Conservation (phyloP, 92 coral and sea anemone genomes). For the Zoanthus sansibaricus region DNA sequence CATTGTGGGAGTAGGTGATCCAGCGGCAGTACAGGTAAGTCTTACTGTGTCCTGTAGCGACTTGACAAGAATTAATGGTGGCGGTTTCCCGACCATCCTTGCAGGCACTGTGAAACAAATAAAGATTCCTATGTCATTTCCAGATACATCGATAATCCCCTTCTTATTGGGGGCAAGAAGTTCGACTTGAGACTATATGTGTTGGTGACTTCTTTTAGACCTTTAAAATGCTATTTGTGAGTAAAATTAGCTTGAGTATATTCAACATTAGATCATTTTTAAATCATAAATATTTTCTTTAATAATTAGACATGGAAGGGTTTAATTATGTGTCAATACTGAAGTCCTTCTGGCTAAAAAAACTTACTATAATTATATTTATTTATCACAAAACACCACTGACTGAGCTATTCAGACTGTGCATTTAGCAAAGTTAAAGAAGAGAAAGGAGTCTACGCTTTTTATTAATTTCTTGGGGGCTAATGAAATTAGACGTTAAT, state of each 20-base stretch:
- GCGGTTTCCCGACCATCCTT: too few species aligned
- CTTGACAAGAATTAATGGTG: too few species aligned
- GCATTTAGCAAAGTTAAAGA: not conserved
- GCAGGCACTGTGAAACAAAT: too few species aligned
- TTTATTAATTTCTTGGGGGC: not conserved
- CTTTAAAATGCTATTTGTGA: constrained; percentile 91
- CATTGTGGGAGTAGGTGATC: too few species aligned
- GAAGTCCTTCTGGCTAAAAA: not conserved
- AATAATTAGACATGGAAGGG: not conserved
- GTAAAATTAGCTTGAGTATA: constrained; percentile 36
- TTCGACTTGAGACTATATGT: constrained; percentile 97
- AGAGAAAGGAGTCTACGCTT: not conserved
- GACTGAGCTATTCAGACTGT: not conserved
- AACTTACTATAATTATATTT: too few species aligned
- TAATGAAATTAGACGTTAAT: not conserved
- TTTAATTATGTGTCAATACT: not conserved
- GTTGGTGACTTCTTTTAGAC: constrained; percentile 94
- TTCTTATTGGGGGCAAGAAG: constrained; percentile 98
- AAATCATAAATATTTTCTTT: not conserved
- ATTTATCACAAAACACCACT: not conserved
- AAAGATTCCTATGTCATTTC: constrained; percentile 97
- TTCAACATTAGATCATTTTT: not conserved
- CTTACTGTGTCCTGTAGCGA: too few species aligned
- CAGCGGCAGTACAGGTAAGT: too few species aligned
- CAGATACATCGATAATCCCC: constrained; percentile 96